Percentiles rank a stretch among this genome's conserved stretches.
Conservation (phyloP, 2,797 vertebrate species). For the Poecilia velifera region DNA sequence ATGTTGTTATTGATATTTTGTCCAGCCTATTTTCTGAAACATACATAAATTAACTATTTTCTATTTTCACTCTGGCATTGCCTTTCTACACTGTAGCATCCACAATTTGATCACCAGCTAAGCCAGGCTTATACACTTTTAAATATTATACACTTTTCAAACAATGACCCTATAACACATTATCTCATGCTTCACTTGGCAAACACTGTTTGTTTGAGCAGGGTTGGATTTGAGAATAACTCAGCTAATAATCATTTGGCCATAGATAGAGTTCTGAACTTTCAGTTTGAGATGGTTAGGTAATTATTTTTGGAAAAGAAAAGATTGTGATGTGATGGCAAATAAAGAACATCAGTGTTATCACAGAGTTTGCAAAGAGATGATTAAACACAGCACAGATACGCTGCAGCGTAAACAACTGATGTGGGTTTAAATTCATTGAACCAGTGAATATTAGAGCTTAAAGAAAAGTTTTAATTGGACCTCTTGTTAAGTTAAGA, state of each 20-base stretch:
- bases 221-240: background rate
- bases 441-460: constrained; percentile 1
- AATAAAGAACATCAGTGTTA: background rate
- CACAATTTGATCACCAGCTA: background rate
- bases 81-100: background rate
- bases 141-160: background rate
- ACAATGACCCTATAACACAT: background rate
- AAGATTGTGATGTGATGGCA: background rate
- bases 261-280: background rate
- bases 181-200: background rate
- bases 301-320: background rate
- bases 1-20: too few species aligned
- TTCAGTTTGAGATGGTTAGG: background rate
- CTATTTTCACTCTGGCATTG: background rate
- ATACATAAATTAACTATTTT: background rate
- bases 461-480: constrained; percentile 1
- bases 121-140: background rate
- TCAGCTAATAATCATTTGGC: background rate
- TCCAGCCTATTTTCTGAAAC: background rate
- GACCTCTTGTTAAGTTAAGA: background rate
- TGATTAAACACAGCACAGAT: background rate
- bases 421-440: background rate
- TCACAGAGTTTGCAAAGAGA: background rate
- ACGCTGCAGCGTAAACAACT: background rate
- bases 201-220: background rate